Evolutionary conservation across 2,888 invertebrate genomes (phyloP).

Genomic region (Lissonota sp.): DNA sequence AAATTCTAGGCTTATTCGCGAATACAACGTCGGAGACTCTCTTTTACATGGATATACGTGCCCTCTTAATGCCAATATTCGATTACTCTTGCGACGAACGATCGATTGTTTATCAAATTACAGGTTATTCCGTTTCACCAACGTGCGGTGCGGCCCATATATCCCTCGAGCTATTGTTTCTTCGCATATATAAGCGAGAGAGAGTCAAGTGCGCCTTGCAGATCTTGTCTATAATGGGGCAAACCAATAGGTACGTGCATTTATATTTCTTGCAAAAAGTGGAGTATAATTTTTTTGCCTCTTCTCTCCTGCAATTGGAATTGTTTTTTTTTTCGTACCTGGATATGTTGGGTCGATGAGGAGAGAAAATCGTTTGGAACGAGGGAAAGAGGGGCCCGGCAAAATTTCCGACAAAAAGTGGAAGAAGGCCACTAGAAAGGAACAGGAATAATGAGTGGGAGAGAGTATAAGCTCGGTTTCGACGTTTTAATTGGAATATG

Average conservation of each 20-base stretch:
- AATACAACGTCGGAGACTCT: background rate
- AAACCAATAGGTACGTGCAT: constrained; percentile 4
- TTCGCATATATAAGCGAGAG: constrained; percentile 20
- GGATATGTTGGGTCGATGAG: constrained; percentile 5
- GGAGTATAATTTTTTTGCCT: constrained; percentile 21
- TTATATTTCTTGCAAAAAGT: constrained; percentile 11
- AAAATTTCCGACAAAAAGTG: constrained; percentile 1
- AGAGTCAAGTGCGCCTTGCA: constrained; percentile 32
- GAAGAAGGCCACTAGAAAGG: background rate
- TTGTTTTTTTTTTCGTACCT: background rate
- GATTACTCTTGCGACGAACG: constrained; percentile 38
- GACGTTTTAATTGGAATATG: constrained; percentile 78
- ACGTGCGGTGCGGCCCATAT: constrained; percentile 32
- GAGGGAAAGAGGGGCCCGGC: constrained; percentile 1
- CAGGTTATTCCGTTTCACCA: constrained; percentile 49
- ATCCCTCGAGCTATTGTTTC: constrained; percentile 58
- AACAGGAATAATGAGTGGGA: constrained; percentile 24
- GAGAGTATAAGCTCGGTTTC: constrained; percentile 64
- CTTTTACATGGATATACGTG: background rate
- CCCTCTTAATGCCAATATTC: constrained; percentile 1
- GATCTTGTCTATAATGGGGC: background rate
- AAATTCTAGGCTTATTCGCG: background rate
- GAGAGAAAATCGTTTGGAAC: background rate
- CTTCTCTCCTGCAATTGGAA: background rate
- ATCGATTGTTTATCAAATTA: constrained; percentile 59